Base-by-base conservation (phyloP, 1,140 invertebrate genomes). In the Ptiloglossa arizonensis region DNA sequence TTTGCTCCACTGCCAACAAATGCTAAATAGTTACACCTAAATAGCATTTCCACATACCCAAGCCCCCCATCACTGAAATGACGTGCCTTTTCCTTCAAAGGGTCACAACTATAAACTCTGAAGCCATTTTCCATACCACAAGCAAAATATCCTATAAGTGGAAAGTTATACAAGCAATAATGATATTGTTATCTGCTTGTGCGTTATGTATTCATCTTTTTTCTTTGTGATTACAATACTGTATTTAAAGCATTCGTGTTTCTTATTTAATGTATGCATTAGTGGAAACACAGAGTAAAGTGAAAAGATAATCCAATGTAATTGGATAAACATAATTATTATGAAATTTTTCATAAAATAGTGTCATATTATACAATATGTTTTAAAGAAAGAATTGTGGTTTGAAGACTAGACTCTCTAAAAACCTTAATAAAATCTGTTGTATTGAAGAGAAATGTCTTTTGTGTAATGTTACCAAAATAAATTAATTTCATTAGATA, bases 61-160 rank as follows among this genome's bases (percentile, higher is more conserved):
- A 99, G 94, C 9, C 98, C 98, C 69, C 97, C 98, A 93, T 97
- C 96, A 44, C 95, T 93, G 91, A 97, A 97, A 93, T 98, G 97
- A 81, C 97, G 93, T 93, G 98, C 97, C 93, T 98, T 99, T 92
- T 99, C 97, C 93, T 99, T 99, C 57, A 99, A 91, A 17, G 98
- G 98, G 93, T 99, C 98, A 91, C 97, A 97, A 90, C 98, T 99
- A 90, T 98, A 99, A n/a, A 99, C 97, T 88, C 98, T 94, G 93
- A 98, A 99, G 41, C 98, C 98, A 93, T 96, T 97, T 91, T 98
- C 97, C 93, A 98, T 98, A 54, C 98, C 98, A 94, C 98, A 99
- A 60, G 97, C 98, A 94, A 99, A 99, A 94, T 98, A 99, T 91
- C 98, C 98, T 99, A 90, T 68, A 88, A 90, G 82, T 84, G 48